A percentile compares a stretch with the other conserved stretches of the same genome.
Conservation (phyloP, 2,888 invertebrate genomes). For the Stenurella melanura region DNA sequence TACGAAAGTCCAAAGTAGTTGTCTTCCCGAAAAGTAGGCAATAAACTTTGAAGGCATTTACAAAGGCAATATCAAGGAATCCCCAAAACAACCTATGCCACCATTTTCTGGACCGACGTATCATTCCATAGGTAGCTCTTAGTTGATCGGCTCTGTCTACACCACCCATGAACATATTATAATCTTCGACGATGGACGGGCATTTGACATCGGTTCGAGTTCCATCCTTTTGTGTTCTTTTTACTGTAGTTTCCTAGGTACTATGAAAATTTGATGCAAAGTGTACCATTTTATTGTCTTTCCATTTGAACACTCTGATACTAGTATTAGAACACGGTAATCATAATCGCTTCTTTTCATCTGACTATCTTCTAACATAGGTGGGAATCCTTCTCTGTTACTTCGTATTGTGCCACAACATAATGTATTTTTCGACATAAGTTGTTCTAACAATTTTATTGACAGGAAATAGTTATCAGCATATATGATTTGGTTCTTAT, state of each 20-base stretch:
- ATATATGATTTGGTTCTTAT: constrained; percentile 38
- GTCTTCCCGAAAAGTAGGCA: constrained; percentile 32
- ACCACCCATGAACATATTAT: too few species aligned
- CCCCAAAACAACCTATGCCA: constrained; percentile 61
- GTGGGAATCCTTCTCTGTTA: constrained; percentile 42
- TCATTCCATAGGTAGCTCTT: constrained; percentile 35
- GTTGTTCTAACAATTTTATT: constrained; percentile 38
- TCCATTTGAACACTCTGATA: constrained; percentile 46
- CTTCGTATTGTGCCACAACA: constrained; percentile 46
- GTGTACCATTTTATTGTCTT: constrained; percentile 46
- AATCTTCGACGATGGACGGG: too few species aligned
- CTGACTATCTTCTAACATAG: constrained; percentile 44
- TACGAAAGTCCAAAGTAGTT: constrained; percentile 29
- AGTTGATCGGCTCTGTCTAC: constrained; percentile 23
- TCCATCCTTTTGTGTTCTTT: background rate
- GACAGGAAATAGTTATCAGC: constrained; percentile 47
- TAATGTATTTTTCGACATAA: constrained; percentile 35
- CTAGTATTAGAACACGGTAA: constrained; percentile 41
- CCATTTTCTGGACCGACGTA: constrained; percentile 55
- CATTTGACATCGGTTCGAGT: too few species aligned
- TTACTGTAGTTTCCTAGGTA: background rate
- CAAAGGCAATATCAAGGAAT: constrained; percentile 56
- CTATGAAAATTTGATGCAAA: constrained; percentile 49
- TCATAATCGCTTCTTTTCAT: constrained; percentile 54
- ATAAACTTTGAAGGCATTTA: constrained; percentile 51